Evolutionary conservation across 2,888 invertebrate genomes (phyloP), one percentile per base, ranked within the genome.

Genomic region (Pandemis cinnamomeana): DNA sequence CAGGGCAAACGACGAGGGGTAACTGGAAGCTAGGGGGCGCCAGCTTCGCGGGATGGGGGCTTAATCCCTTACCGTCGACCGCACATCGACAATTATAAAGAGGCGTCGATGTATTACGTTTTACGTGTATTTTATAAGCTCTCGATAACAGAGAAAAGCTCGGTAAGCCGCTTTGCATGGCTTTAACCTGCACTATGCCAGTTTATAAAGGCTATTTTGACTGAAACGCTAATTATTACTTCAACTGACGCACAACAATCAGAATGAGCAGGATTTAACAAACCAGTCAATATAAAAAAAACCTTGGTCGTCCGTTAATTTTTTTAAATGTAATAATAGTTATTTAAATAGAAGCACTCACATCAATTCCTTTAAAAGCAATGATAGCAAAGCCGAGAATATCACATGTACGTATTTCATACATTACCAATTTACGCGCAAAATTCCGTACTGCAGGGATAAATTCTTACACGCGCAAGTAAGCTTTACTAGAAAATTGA

Each of bases 81-180:
- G 88, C 89, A 86, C 90, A 86, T 89, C 89, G 88, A 85, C 91
- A 90, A 91, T 92, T 87, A 88, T 88, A 87, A 88, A 89, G 88
- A 87, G 87, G 84, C 83, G 81, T 83, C 83, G 86, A 78, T 84
- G 84, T 83, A 81, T 88, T 88, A 87, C 86, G 85, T 82, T 79
- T 81, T 82, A 80, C 78, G 78, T 74, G 77, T 46, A 74, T 74
- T 75, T 67, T 75, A 75, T 71, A 75, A 75, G 67, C 71, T 61
- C 67, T 71, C 63, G 53, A 67, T 75, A 75, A 71, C 75, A 75
- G 67, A n/a, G 71, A 13, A 62, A 67, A 71, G 67, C 67, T 67
- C n/a, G 63, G 62, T 75, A 64, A 75, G 68, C 75, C 63, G 48
- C 71, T 67, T 75, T 74, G 71, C 71, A 67, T 55, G 70, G 51